These are phyloP conservation scores for Drosophila paracracens DNA, from an alignment of 2,888 invertebrate genomes.

Conservation along the genomic window DNA sequence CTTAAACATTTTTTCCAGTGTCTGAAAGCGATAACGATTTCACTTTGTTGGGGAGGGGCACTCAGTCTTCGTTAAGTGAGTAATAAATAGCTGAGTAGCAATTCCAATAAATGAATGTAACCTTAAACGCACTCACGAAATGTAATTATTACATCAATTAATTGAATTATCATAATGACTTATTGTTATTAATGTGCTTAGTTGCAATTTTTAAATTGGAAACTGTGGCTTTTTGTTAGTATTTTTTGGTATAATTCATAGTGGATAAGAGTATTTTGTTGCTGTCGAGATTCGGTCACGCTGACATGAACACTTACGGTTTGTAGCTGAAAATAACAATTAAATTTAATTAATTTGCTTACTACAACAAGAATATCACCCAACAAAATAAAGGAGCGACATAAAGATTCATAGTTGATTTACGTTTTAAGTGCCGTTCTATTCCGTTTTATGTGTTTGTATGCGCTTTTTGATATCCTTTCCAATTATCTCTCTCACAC, in stretches of 20 bases:
- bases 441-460: slow-evolving; percentile 48
- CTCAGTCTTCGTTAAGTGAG: slow-evolving; percentile 11
- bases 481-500: slow-evolving; percentile 23
- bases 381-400: slow-evolving; percentile 63
- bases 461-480: slow-evolving; percentile 40
- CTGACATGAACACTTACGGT: slow-evolving; percentile 76
- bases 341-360: slow-evolving; percentile 50
- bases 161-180: not conserved
- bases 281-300: slow-evolving; percentile 31
- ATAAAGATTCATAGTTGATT: slow-evolving; percentile 35
- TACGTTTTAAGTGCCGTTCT: slow-evolving; percentile 34
- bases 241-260: not conserved
- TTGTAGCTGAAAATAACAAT: slow-evolving; percentile 68
- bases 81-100: not conserved
- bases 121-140: too few species aligned
- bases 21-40: slow-evolving; percentile 1
- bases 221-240: not conserved
- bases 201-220: not conserved
- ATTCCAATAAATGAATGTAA: not conserved
- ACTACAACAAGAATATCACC: slow-evolving; percentile 46
- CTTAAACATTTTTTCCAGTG: not conserved
- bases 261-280: slow-evolving; percentile 1
- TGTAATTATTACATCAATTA: too few species aligned
- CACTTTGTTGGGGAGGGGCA: not conserved
- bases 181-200: not conserved